Evolutionary conservation across 2,113 vertebrate genomes (phyloP).

Genomic region (Bujurquina vittata): DNA sequence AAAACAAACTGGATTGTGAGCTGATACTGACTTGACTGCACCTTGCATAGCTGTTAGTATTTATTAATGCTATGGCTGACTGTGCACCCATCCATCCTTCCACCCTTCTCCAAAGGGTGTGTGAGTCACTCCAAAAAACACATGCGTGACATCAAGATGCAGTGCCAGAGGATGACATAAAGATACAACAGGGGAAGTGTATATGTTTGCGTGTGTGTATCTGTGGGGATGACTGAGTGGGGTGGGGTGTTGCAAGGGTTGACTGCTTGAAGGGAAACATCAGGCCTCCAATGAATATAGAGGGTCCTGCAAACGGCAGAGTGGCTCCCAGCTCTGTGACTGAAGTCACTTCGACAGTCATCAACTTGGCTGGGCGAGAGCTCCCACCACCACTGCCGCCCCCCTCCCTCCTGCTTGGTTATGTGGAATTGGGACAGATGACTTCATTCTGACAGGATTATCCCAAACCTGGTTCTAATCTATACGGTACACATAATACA

Average conservation of each 20-base stretch:
- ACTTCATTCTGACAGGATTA: slow-evolving; percentile 96
- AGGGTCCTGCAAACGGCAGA: slow-evolving; percentile 77
- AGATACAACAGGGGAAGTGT: slow-evolving; percentile 52
- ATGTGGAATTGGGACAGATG: slow-evolving; percentile 83
- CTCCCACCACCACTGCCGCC: slow-evolving; percentile 77
- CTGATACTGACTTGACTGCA: slow-evolving; percentile 44
- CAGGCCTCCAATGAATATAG: slow-evolving; percentile 67
- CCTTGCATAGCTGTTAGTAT: slow-evolving; percentile 59
- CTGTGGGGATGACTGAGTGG: slow-evolving; percentile 30
- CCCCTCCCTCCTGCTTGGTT: slow-evolving; percentile 75
- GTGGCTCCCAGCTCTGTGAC: slow-evolving; percentile 84
- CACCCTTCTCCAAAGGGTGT: slow-evolving; percentile 32
- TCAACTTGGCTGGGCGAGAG: slow-evolving; percentile 84
- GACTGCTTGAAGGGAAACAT: slow-evolving; percentile 72
- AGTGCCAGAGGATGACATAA: slow-evolving; percentile 60
- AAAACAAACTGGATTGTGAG: slow-evolving; percentile 31
- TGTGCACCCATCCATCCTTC: slow-evolving; percentile 54
- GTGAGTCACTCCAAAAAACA: slow-evolving; percentile 71
- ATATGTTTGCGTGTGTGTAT: slow-evolving; percentile 25
- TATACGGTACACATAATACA: slow-evolving; percentile 90
- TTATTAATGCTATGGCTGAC: slow-evolving; percentile 61
- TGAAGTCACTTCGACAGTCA: slow-evolving; percentile 88
- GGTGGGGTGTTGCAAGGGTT: slow-evolving; percentile 36
- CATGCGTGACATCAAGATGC: slow-evolving; percentile 61
- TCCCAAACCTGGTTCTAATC: slow-evolving; percentile 94